Base-by-base conservation (phyloP, 2,888 invertebrate species). In the Agrilus biguttatus region DNA sequence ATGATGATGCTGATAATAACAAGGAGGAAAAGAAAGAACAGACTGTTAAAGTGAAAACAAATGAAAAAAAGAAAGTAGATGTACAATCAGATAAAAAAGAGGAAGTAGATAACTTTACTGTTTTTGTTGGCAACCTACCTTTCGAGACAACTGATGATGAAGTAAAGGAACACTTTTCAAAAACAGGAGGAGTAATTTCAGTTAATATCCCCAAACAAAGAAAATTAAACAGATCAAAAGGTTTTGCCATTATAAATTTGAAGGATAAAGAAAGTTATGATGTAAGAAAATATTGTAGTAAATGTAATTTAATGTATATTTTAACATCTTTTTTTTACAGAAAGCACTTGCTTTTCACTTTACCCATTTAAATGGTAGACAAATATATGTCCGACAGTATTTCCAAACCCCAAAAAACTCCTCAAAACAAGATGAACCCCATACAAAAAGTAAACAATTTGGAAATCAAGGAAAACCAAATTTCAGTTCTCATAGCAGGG, bases 51-150 rank as follows among this genome's bases (percentile, higher is more conserved):
- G 47, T 47, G 7, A 36, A 42, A 39, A 14, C 40, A 12, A 14
- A 33, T 28, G 38, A 38, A 14, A 34, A 35, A 40, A 37, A 45
- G 33, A 36, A 39, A 28, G 37, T 10, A 21, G 8, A n/a, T 8
- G 13, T 21, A 19, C 3, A 19, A 19, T 17, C 14, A 8, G 36
- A 35, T 6, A 12, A 34, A 34, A n/a, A 38, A 38, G 19, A 17
- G 5, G 21, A 13, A 19, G 4, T 13, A 19, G 8, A 38, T 8
- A 8, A 38, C 13, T 19, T 17, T 43, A 63, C 68, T 33, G 52
- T 71, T 8, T 70, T 68, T 47, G 64, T 70, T 36, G 67, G 69
- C 41, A 72, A 72, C 49, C 46, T 72, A 36, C 60, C 70, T 6
- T 69, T 54, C 45, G 58, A 59, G 33, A 52, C 58, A 2, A 65